These are phyloP conservation scores for Myrmecophaga tridactyla DNA, from an alignment of 2,113 vertebrate species.

Conservation along the genomic window DNA sequence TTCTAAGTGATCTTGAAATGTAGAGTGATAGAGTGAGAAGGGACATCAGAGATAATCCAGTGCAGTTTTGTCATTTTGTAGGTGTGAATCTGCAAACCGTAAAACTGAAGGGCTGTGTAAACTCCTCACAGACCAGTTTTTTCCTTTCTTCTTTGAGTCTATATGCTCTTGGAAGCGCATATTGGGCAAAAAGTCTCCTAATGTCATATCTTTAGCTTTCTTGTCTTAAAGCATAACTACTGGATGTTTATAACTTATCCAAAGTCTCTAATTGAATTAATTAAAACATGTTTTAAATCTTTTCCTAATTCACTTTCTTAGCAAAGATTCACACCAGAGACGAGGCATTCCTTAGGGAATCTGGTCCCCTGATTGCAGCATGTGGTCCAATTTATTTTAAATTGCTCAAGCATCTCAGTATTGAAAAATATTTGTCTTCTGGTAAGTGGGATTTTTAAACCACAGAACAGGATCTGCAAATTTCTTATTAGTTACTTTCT, in stretches of 20 bases:
- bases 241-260: not conserved
- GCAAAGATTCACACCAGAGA: not conserved
- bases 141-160: not conserved
- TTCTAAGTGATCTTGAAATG: not conserved
- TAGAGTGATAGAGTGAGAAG: not conserved
- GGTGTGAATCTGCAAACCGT: not conserved
- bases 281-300: not conserved
- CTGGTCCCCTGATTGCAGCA: not conserved
- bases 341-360: not conserved
- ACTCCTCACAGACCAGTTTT: not conserved
- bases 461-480: not conserved
- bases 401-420: not conserved
- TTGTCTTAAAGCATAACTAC: not conserved
- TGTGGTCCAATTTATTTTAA: conserved; percentile 41
- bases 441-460: not conserved
- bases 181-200: not conserved
- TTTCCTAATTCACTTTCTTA: not conserved
- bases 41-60: not conserved
- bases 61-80: not conserved
- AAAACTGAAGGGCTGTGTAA: not conserved
- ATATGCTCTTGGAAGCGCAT: not conserved
- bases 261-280: not conserved
- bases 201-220: not conserved
- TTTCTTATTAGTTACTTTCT: not conserved
- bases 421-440: not conserved